Percentiles rank a stretch among this genome's conserved stretches.
phyloP scores from a whole-genome alignment of 2,113 vertebrate genomes.

The Symphodus melops region DNA sequence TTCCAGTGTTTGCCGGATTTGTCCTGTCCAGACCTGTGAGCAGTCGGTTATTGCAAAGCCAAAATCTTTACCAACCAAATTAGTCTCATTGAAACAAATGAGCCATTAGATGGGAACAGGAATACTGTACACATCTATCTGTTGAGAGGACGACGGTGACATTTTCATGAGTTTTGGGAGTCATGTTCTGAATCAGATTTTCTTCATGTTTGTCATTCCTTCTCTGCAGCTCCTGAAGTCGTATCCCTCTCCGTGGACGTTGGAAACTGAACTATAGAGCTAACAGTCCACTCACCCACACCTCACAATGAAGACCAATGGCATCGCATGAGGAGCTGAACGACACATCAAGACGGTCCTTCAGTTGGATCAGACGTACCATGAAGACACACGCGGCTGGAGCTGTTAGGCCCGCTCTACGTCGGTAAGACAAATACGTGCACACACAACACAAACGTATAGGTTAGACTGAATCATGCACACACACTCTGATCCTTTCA shows the following conservation, averaged over 20 bases:
- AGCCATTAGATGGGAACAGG: constrained; percentile 58
- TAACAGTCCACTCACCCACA: constrained; percentile 84
- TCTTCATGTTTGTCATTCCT: background rate
- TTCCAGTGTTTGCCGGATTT: constrained; percentile 51
- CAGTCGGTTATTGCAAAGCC: constrained; percentile 54
- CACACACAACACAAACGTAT: background rate
- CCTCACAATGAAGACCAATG: constrained; percentile 96
- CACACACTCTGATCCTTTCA: constrained; percentile 37
- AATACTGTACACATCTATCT: constrained; percentile 65
- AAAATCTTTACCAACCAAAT: constrained; percentile 71
- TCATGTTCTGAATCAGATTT: constrained; percentile 13
- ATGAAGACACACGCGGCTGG: constrained; percentile 88
- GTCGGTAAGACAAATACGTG: constrained; percentile 87
- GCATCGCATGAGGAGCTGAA: constrained; percentile 92
- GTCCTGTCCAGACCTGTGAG: constrained; percentile 59
- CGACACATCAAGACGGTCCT: constrained; percentile 94
- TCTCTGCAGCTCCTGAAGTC: constrained; percentile 84
- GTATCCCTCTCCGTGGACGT: constrained; percentile 97
- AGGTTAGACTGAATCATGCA: constrained; percentile 8
- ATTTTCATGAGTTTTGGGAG: constrained; percentile 26
- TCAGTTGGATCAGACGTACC: constrained; percentile 89
- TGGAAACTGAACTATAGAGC: constrained; percentile 94
- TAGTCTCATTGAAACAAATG: constrained; percentile 61
- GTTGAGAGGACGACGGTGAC: constrained; percentile 36
- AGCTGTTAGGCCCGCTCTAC: constrained; percentile 97